Conservation (phyloP, 2,888 invertebrate genomes). For the Notodonta dromedarius region DNA sequence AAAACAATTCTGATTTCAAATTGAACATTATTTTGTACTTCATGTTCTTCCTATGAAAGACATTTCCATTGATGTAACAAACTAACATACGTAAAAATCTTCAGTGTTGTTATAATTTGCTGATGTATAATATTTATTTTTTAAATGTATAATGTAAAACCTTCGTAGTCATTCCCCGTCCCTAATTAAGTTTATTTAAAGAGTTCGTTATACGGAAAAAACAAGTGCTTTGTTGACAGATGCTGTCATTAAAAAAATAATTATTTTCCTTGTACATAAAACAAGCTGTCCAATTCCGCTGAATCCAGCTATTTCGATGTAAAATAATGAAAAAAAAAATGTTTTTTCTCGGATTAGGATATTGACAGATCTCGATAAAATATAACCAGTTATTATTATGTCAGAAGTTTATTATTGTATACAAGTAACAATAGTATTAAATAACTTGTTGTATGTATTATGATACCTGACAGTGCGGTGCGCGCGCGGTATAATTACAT, state of each 20-base stretch:
- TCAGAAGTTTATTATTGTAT: slow-evolving; percentile 82
- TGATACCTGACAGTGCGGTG: slow-evolving; percentile 65
- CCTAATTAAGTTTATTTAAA: slow-evolving; percentile 43
- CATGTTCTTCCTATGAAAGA: slow-evolving; percentile 60
- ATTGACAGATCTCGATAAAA: slow-evolving; percentile 68
- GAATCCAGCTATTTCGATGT: slow-evolving; percentile 53
- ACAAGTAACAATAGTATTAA: slow-evolving; percentile 77
- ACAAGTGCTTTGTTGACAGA: slow-evolving; percentile 79
- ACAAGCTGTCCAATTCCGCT: slow-evolving; percentile 49
- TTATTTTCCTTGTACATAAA: slow-evolving; percentile 59
- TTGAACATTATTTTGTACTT: slow-evolving; percentile 52
- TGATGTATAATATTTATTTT: slow-evolving; percentile 21
- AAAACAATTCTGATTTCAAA: slow-evolving; percentile 66
- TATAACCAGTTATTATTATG: slow-evolving; percentile 82
- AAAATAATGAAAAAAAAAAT: slow-evolving; percentile 46
- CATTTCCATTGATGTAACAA: slow-evolving; percentile 34
- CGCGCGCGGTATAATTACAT: slow-evolving; percentile 73
- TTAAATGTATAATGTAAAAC: slow-evolving; percentile 20
- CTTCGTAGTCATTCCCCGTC: slow-evolving; percentile 62
- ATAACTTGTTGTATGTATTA: slow-evolving; percentile 81
- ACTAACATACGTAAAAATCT: slow-evolving; percentile 36
- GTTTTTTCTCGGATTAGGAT: slow-evolving; percentile 68
- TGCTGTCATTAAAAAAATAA: slow-evolving; percentile 67
- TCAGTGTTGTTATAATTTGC: slow-evolving; percentile 17
- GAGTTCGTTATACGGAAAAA: slow-evolving; percentile 50